Evolutionary conservation across 1,140 invertebrate species (phyloP), one percentile per base, ranked within the genome.

Genomic region (Archivesica marissinica): DNA sequence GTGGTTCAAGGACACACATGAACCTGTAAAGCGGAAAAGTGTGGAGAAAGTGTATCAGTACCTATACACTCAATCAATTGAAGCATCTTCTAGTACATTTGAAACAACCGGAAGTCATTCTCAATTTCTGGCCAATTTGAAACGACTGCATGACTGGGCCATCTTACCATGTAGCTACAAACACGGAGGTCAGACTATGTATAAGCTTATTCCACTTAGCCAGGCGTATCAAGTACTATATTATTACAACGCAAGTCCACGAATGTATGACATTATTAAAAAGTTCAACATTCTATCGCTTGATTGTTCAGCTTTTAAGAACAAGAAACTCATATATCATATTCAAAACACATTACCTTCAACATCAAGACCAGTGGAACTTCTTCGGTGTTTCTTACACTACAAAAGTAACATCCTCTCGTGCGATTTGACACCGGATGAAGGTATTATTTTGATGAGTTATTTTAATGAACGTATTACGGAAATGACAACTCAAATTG

Each of bases 331-430:
- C 13, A 74, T 39, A 33, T 74, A 33, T 72, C 3, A 23, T 41
- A 61, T 59, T 15, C 52, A 61, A 17, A 59, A 39, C 35, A 54
- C 39, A 41, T 77, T 77, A 17, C 38, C 35, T 77, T 52, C 75
- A 15, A 59, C 54, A 7, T 33, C 35, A 11, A 47, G 15, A 25
- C 38, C 35, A 13, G 1, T 61, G 41, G 13, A 39, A n/a, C n/a
- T 72, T 33, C 15, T 50, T 30, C 25, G 50, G 25, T 47, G 28
- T 50, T 50, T 72, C 3, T 9, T 28, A 30, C 39, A 72, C 23
- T 50, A 72, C 28, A 72, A 50, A 72, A 33, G 1, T 9, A 72
- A 25, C 15, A 50, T 72, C 35, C 39, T n/a, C 2, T 17, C 4
- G 4, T 23, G 38, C 39, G 23, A 23, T 1, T 25, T 76, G 28